Evolutionary conservation across 2,888 invertebrate genomes (phyloP).

Genomic region (Drosophila recens): DNA sequence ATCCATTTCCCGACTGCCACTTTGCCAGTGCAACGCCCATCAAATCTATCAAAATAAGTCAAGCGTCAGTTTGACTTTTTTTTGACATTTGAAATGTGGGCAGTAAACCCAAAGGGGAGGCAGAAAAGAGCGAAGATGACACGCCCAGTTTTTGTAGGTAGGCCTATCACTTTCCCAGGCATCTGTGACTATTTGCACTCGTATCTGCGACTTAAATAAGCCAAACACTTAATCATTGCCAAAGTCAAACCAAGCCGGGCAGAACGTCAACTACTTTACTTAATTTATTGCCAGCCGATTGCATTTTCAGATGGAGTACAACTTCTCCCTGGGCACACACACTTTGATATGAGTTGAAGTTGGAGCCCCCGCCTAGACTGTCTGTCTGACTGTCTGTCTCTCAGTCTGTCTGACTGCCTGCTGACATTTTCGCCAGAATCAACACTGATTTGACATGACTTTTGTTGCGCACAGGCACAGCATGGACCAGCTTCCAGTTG

Average conservation of each 20-base stretch:
- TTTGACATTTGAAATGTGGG: constrained; percentile 49
- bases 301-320: constrained; percentile 47
- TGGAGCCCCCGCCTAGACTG: constrained; percentile 25
- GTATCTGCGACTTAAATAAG: constrained; percentile 46
- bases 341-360: constrained; percentile 41
- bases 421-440: constrained; percentile 80
- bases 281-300: constrained; percentile 81
- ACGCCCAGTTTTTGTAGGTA: constrained; percentile 38
- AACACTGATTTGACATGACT: constrained; percentile 81
- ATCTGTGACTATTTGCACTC: constrained; percentile 32
- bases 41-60: constrained; percentile 82
- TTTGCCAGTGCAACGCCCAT: constrained; percentile 48
- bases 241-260: constrained; percentile 66
- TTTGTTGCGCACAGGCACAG: constrained; percentile 70
- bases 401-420: constrained; percentile 60
- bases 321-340: neutral
- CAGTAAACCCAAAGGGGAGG: neutral
- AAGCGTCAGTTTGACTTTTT: constrained; percentile 75
- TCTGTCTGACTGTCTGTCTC: constrained; percentile 12
- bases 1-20: neutral
- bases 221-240: constrained; percentile 73
- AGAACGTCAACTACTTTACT: constrained; percentile 73
- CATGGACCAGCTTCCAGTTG: constrained; percentile 61
- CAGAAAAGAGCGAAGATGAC: constrained; percentile 4
- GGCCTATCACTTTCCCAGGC: constrained; percentile 50